Evolutionary conservation across 35 echinoderm and acorn worm species (phyloP).

Genomic region (Lytechinus pictus): DNA sequence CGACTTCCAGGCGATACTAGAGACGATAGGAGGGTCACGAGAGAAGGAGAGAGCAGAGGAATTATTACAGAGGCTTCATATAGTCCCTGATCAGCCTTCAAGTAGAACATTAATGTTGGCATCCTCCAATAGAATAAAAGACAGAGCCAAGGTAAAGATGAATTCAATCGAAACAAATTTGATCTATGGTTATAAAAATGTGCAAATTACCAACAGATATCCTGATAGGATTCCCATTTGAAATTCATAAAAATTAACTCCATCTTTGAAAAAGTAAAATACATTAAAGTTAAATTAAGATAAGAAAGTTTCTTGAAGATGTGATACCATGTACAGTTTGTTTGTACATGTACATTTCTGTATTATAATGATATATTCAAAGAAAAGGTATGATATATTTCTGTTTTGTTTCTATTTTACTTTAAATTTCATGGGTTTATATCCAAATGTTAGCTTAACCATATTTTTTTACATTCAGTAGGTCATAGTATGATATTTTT

Average conservation of each 20-base stretch:
- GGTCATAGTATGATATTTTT: too few species aligned
- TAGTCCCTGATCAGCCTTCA: slow-evolving; percentile 70
- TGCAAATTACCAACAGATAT: too few species aligned
- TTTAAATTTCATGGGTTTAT: too few species aligned
- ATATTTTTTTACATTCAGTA: too few species aligned
- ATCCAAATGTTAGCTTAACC: too few species aligned
- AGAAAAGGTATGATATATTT: too few species aligned
- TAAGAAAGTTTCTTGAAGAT: background rate
- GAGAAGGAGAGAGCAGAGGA: slow-evolving; percentile 65
- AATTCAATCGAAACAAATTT: background rate
- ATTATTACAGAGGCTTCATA: slow-evolving; percentile 57
- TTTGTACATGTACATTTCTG: too few species aligned
- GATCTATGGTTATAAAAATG: too few species aligned
- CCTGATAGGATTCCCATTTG: background rate
- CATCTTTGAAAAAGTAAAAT: background rate
- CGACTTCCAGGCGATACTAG: slow-evolving; percentile 75
- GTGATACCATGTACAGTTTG: background rate
- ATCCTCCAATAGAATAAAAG: slow-evolving; percentile 75
- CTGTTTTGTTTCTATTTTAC: too few species aligned
- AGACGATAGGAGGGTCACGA: slow-evolving; percentile 75
- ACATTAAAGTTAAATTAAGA: background rate
- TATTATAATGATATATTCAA: too few species aligned
- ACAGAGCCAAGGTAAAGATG: slow-evolving; percentile 68
- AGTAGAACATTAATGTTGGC: slow-evolving; percentile 51
- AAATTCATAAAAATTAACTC: background rate